Percentiles rank a stretch among this genome's conserved stretches.
Conservation (phyloP, 2,113 vertebrate genomes). For the Mohoua ochrocephala region DNA sequence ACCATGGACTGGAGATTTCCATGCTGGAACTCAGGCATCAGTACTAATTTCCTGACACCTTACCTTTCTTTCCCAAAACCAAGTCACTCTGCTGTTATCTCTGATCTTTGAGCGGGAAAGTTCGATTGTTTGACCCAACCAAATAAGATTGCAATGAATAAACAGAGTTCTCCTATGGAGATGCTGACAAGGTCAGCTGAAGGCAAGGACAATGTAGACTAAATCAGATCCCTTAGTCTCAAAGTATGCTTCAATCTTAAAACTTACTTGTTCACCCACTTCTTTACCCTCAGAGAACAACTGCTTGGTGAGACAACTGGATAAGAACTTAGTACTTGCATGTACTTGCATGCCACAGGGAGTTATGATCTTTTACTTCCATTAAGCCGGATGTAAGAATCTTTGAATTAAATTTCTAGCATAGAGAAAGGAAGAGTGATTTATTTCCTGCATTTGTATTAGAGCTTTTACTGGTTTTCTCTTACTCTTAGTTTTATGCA, state of each 20-base stretch:
- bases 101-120: neutral
- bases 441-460: neutral
- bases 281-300: neutral
- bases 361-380: neutral
- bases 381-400: neutral
- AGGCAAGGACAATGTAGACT: neutral
- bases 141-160: neutral
- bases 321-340: neutral
- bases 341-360: neutral
- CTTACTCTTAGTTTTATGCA: neutral
- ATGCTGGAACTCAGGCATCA: neutral
- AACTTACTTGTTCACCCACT: neutral
- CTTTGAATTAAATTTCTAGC: neutral
- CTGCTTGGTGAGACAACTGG: neutral
- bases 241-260: neutral
- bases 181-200: neutral
- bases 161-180: neutral
- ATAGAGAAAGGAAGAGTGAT: neutral
- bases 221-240: neutral
- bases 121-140: neutral
- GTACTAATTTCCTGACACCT: neutral
- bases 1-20: neutral
- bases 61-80: neutral
- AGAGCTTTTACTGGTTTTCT: neutral
- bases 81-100: neutral